phyloP scores from a whole-genome alignment of 2,113 vertebrate genomes.

The Alligator sinensis region DNA sequence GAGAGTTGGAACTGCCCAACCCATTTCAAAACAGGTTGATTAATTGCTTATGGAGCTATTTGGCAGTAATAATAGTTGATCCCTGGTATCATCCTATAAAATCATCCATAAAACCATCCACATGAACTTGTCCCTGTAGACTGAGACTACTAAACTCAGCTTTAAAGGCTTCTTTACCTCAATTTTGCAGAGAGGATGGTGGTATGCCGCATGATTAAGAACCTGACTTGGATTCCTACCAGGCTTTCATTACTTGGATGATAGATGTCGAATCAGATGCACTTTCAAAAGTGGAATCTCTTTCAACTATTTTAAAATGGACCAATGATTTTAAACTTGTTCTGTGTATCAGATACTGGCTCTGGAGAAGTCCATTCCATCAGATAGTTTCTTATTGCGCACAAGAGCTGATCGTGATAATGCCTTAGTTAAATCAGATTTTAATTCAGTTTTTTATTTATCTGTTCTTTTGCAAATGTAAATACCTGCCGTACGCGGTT shows the following conservation, averaged over 20 bases:
- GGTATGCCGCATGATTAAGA: not conserved
- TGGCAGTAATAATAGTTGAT: not conserved
- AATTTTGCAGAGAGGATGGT: not conserved
- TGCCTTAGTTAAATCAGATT: not conserved
- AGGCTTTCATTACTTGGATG: rapidly evolving
- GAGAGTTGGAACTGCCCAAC: rapidly evolving
- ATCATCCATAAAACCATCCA: no score
- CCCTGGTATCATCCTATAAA: not conserved
- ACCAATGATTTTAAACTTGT: not conserved
- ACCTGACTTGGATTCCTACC: not conserved
- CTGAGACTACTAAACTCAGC: not conserved
- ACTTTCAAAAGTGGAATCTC: not conserved
- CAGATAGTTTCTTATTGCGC: no score
- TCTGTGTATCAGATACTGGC: not conserved
- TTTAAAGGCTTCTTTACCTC: not conserved
- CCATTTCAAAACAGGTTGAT: not conserved
- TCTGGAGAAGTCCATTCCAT: not conserved
- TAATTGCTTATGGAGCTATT: not conserved
- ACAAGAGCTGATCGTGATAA: no score
- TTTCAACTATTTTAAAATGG: not conserved
- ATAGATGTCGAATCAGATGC: not conserved
- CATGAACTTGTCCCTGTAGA: no score
- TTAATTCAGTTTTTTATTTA: not conserved
- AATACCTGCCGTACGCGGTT: not conserved
- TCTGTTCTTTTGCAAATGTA: not conserved